Conservation (phyloP, 2,888 invertebrate genomes). For the Anaspis maculata region DNA sequence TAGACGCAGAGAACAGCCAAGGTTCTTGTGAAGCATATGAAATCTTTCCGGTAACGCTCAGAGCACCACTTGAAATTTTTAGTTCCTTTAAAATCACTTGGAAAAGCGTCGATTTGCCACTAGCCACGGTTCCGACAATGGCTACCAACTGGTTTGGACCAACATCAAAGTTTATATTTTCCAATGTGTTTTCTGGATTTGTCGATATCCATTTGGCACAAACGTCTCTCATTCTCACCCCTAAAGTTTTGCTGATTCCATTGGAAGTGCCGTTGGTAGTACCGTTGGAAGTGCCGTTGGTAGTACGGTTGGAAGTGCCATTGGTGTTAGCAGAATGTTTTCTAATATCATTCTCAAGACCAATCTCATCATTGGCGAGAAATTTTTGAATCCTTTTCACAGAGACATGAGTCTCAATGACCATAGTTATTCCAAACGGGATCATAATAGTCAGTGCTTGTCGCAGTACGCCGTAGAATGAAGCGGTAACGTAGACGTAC, state of each 20-base stretch:
- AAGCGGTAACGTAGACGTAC: slow-evolving; percentile 74
- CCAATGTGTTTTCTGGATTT: neutral
- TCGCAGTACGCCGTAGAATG: slow-evolving; percentile 77
- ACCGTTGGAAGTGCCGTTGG: neutral
- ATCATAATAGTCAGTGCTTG: slow-evolving; percentile 83
- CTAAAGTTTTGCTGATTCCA: neutral
- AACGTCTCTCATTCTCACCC: neutral
- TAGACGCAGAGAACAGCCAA: slow-evolving; percentile 61
- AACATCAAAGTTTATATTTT: slow-evolving; percentile 3
- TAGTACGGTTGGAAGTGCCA: neutral
- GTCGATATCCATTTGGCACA: neutral
- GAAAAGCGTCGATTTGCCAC: slow-evolving; percentile 58
- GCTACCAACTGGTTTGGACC: slow-evolving; percentile 26
- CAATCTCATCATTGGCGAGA: slow-evolving; percentile 39
- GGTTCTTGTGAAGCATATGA: slow-evolving; percentile 70
- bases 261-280: neutral
- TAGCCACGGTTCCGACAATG: slow-evolving; percentile 56
- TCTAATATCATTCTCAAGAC: slow-evolving; percentile 47
- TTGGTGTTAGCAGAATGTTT: slow-evolving; percentile 37
- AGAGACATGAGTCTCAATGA: slow-evolving; percentile 67
- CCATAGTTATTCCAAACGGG: slow-evolving; percentile 70
- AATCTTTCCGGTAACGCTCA: slow-evolving; percentile 52
- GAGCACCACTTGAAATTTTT: slow-evolving; percentile 48
- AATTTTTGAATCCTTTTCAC: slow-evolving; percentile 57
- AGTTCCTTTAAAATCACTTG: slow-evolving; percentile 64